Evolutionary conservation across 2,113 vertebrate genomes (phyloP), one percentile per base, ranked within the genome.

Genomic region (Platichthys stellatus): DNA sequence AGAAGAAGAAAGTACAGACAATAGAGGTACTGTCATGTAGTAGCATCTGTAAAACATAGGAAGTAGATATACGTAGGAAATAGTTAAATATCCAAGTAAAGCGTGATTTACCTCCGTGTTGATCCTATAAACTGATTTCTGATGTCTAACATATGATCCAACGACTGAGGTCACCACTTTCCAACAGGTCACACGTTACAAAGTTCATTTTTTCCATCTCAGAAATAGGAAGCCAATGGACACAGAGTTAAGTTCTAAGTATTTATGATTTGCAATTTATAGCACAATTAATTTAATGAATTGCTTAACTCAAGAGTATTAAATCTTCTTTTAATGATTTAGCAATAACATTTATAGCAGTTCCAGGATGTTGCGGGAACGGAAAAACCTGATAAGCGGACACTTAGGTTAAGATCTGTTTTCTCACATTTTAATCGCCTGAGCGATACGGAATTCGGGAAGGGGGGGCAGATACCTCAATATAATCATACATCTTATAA

Each of bases 1-100:
- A 86, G 78, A 86, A 87, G 45, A 79, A 76, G 35, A 62, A 83
- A 83, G 70, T 67, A 89, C 81, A 91, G 72, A 69, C 87, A 77
- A 80, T 58, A 81, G 83, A 85, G 28, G 74, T 83, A 89, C 82
- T 72, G 20, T 63, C 54, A 67, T 75, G 61, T 68, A 58, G 81
- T 47, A 74, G 35, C 35, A 38, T 82, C 68, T 71, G 72, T 69
- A 69, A 76, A 80, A 88, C 78, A 83, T 31, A 78, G 31, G 72
- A 86, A 78, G 58, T 74, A 78, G 51, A 80, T 54, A 58, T 56
- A 64, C 72, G 64, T 64, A 76, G 63, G 38, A 86, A 84, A 77
- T 57, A 73, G 9, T 67, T 72, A 76, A 83, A 86, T 76, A 78
- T 60, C 21, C n/a, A 78, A 69, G 56, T 69, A 72, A 75, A 72